Evolutionary conservation across 2,888 invertebrate species (phyloP), one percentile per base, ranked within the genome.

Genomic region (Pristionchus arcanus): DNA sequence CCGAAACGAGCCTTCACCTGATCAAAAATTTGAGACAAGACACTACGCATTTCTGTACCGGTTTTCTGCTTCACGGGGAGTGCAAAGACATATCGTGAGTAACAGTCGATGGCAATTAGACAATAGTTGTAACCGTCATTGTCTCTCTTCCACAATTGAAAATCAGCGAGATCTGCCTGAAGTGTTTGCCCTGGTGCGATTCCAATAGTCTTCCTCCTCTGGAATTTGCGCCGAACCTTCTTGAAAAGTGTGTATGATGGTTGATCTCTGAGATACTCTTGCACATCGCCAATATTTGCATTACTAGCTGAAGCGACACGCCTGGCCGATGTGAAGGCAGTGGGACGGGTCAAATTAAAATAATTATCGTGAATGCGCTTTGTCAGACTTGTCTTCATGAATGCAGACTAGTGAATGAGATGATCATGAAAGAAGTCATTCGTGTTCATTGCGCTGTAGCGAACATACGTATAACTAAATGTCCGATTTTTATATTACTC

Each of bases 91-190:
- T 21, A 81, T n/a, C 81, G 42, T 9, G 81, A 49, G 34, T 81
- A 81, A 13, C 42, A 42, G 49, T 81, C 81, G 49, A 81, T 53
- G 42, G 81, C 81, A 25, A 81, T n/a, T 5, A 81, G 49, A 49
- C 81, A 81, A 21, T 25, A 81, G 19, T 15, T 53, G 28, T 49
- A 16, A 7, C 81, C 81, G 7, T n/a, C 19, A 49, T 81, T 81
- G 13, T 15, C 15, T 25, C 34, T 34, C 31, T 74, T 74, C 74
- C 74, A 74, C 34, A 37, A 15, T 31, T 81, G 81, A 25, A 81
- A 81, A 49, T 81, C 81, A 9, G 81, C 81, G 16, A 74, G 74
- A 34, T 74, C 74, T 11, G 74, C 13, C 34, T 49, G 81, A 25
- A 81, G 42, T 0, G 81, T 81, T 25, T 81, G 81, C 19, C 49